Conservation (phyloP, 1,140 invertebrate genomes). For the Diplogasteroides magnus region DNA sequence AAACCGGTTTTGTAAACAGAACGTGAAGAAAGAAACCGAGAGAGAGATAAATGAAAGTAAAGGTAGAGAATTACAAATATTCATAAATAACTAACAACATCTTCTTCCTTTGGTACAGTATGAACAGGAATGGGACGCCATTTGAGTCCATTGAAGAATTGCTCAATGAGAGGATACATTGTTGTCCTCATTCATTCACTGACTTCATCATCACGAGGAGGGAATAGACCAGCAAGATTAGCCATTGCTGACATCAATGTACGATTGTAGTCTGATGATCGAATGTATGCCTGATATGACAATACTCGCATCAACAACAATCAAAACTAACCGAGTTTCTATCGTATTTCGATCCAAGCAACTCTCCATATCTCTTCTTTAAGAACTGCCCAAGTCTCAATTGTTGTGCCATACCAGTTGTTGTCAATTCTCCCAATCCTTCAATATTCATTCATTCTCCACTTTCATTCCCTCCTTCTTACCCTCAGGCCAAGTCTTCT, state of each 20-base stretch:
- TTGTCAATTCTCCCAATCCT: conserved; percentile 47
- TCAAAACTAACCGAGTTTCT: conserved; percentile 1
- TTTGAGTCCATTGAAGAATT: conserved; percentile 36
- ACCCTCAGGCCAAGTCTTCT: conserved; percentile 38
- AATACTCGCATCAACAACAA: neutral
- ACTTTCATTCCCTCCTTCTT: neutral
- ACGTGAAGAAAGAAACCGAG: no score
- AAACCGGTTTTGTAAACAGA: no score
- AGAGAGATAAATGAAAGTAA: no score
- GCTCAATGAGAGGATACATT: no score
- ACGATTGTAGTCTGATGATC: conserved; percentile 52
- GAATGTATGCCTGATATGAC: conserved; percentile 41
- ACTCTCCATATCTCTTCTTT: conserved; percentile 43
- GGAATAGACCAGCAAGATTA: conserved; percentile 53
- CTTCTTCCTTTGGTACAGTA: conserved; percentile 42
- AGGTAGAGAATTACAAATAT: no score
- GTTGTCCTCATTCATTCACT: no score
- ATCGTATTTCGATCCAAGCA: conserved; percentile 38
- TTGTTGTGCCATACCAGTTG: conserved; percentile 38
- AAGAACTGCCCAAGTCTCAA: conserved; percentile 46
- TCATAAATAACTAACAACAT: conserved; percentile 20
- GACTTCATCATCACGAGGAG: conserved; percentile 32
- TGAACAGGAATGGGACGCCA: conserved; percentile 57
- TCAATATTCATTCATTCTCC: neutral
- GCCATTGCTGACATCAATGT: conserved; percentile 55